phyloP scores from a whole-genome alignment of 2,888 invertebrate species.

The Troides oblongomaculatus region DNA sequence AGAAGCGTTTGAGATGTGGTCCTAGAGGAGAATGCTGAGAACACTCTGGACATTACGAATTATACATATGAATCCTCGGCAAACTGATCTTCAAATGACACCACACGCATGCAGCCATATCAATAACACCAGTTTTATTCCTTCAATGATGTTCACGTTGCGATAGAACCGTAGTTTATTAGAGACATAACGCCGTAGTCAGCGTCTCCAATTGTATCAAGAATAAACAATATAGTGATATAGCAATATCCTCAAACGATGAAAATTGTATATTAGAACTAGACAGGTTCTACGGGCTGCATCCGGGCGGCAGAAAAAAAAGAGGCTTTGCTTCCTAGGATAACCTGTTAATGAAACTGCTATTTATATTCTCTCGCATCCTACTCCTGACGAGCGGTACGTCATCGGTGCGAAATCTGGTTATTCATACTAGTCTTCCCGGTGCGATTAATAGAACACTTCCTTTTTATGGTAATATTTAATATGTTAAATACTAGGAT shows the following conservation, averaged over 20 bases:
- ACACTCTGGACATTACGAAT: too few relatives aligned
- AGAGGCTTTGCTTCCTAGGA: constrained; percentile 24
- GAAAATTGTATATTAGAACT: constrained; percentile 13
- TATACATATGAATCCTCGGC: too few relatives aligned
- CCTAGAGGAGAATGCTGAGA: too few relatives aligned
- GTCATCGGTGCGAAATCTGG: constrained; percentile 26
- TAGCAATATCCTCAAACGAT: constrained; percentile 24
- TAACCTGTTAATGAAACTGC: constrained; percentile 29
- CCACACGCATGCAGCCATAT: not conserved
- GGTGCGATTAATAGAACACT: constrained; percentile 14
- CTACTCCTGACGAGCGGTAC: constrained; percentile 23
- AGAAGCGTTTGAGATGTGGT: too few relatives aligned
- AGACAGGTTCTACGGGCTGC: constrained; percentile 17
- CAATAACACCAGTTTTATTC: not conserved
- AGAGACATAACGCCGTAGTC: not conserved
- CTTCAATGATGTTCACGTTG: not conserved
- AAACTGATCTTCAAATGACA: too few relatives aligned
- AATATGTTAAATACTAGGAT: not conserved
- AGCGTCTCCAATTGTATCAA: constrained; percentile 1
- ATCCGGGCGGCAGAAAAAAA: constrained; percentile 23
- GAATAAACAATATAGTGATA: constrained; percentile 15
- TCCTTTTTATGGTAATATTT: constrained; percentile 7
- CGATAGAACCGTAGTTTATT: not conserved
- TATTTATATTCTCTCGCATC: constrained; percentile 26
- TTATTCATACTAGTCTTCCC: constrained; percentile 15